Conservation (phyloP, 2,797 vertebrate species). For the Macroramphosus scolopax region DNA sequence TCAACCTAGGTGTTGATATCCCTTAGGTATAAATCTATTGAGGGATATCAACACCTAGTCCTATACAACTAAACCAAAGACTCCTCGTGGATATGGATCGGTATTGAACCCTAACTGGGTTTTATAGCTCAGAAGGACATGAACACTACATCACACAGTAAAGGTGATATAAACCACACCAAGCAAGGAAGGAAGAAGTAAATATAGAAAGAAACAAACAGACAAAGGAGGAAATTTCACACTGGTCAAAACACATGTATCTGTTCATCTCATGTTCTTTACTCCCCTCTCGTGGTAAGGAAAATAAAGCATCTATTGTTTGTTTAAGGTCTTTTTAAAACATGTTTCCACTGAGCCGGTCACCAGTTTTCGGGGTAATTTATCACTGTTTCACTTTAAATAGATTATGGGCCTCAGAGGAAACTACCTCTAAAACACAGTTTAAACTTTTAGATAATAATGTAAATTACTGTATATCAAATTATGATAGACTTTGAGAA, state of each 20-base stretch:
- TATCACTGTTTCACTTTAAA: background rate
- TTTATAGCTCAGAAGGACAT: background rate
- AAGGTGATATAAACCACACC: background rate
- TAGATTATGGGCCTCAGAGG: background rate
- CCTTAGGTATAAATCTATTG: too few relatives aligned
- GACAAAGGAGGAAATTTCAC: too few relatives aligned
- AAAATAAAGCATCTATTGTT: background rate
- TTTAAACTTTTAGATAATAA: too few relatives aligned
- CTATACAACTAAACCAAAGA: too few relatives aligned
- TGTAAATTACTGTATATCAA: too few relatives aligned
- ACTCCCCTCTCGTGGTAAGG: constrained; percentile 40
- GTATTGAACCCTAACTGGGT: too few relatives aligned
- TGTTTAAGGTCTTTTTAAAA: background rate
- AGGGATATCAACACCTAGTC: too few relatives aligned
- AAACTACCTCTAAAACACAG: too few relatives aligned
- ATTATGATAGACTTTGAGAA: too few relatives aligned
- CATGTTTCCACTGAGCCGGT: background rate
- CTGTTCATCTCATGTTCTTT: constrained; percentile 9
- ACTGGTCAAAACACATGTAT: background rate
- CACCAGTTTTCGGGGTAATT: background rate
- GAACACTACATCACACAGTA: background rate
- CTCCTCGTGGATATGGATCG: too few relatives aligned
- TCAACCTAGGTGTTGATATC: too few relatives aligned
- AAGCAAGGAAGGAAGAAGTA: background rate
- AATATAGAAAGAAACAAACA: background rate